These are phyloP conservation scores for Drosophila falleni DNA, from an alignment of 2,888 invertebrate genomes.

Conservation along the genomic window DNA sequence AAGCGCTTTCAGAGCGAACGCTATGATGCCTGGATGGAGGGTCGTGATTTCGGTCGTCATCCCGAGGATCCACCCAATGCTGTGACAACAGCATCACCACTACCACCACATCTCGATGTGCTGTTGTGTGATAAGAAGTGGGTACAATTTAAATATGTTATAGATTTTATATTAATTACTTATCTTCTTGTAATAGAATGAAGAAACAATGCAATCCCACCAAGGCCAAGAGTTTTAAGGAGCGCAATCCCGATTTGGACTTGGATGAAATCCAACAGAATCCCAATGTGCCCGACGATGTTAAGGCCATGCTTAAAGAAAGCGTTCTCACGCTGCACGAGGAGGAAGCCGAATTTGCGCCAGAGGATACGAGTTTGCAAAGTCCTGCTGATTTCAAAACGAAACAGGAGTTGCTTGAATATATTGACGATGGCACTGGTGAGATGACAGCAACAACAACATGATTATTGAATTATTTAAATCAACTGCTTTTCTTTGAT, in stretches of 20 bases:
- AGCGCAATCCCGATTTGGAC: slow-evolving; percentile 85
- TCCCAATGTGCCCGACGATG: slow-evolving; percentile 85
- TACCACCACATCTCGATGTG: slow-evolving; percentile 92
- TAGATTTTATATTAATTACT: not conserved
- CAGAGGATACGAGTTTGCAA: slow-evolving; percentile 67
- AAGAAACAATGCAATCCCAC: slow-evolving; percentile 85
- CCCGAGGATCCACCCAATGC: slow-evolving; percentile 93
- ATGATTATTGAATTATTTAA: not conserved
- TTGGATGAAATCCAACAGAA: slow-evolving; percentile 85
- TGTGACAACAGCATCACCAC: slow-evolving; percentile 90
- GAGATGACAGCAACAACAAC: slow-evolving; percentile 34
- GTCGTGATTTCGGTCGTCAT: slow-evolving; percentile 95
- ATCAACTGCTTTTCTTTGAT: slow-evolving; percentile 4
- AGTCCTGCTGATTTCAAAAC: slow-evolving; percentile 83
- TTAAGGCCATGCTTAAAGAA: slow-evolving; percentile 85
- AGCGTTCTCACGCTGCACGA: slow-evolving; percentile 83
- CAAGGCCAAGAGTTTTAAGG: slow-evolving; percentile 85
- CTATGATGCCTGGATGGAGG: slow-evolving; percentile 96
- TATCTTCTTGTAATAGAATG: slow-evolving; percentile 72
- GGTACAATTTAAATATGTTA: slow-evolving; percentile 75
- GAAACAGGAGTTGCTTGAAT: slow-evolving; percentile 84
- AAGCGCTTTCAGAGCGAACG: slow-evolving; percentile 95
- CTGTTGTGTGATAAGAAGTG: slow-evolving; percentile 91
- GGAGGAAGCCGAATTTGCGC: slow-evolving; percentile 63
- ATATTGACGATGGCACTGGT: slow-evolving; percentile 85